Evolutionary conservation across 2,888 invertebrate species (phyloP).

Genomic region (Amphiduros pacificus): DNA sequence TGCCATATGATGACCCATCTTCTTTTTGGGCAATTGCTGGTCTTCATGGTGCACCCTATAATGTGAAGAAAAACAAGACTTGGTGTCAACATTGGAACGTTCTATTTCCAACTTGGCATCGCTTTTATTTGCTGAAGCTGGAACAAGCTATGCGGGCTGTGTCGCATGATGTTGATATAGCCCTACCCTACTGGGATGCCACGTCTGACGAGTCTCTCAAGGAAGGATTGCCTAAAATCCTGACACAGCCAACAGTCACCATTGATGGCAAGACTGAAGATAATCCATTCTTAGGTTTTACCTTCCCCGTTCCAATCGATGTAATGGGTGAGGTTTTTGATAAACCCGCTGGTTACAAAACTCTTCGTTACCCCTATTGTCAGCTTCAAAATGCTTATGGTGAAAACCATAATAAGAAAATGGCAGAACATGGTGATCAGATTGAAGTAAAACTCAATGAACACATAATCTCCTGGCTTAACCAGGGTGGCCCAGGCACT

Average conservation of each 20-base stretch:
- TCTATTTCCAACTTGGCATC: constrained; percentile 4
- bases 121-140: not conserved
- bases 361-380: not conserved
- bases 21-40: not conserved
- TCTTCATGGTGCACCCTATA: not conserved
- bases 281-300: not conserved
- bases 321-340: not conserved
- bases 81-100: not conserved
- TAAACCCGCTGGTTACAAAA: not conserved
- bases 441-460: not conserved
- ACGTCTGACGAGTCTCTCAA: not conserved
- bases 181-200: constrained; percentile 1
- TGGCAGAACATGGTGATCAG: not conserved
- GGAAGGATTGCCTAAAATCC: not conserved
- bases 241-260: not conserved
- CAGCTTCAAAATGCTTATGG: no score
- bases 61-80: not conserved
- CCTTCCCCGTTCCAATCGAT: not conserved
- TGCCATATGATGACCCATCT: not conserved
- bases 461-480: not conserved
- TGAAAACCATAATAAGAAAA: no score
- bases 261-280: not conserved
- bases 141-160: constrained; percentile 5
- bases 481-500: not conserved
- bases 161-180: not conserved